These are phyloP conservation scores for Apostichopus californicus DNA, from an alignment of 35 echinoderm and acorn worm species.

Conservation along the genomic window DNA sequence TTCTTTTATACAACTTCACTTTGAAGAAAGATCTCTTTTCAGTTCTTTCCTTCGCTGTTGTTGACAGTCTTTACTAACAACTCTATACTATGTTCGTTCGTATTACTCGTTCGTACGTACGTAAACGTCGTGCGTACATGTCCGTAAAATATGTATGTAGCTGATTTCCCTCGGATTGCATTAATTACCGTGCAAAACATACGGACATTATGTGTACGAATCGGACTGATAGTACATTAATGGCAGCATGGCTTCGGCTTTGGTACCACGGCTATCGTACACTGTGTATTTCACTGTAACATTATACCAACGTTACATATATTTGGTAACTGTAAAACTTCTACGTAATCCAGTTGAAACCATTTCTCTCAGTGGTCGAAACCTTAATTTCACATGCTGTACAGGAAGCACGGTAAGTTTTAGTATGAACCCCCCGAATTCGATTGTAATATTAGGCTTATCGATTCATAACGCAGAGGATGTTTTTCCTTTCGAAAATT, in stretches of 20 bases:
- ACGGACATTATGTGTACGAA: constrained; percentile 11
- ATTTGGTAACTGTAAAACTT: constrained; percentile 43
- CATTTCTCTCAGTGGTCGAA: constrained; percentile 5
- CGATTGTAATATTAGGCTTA: background rate
- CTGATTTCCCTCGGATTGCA: constrained; percentile 16
- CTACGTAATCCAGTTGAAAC: constrained; percentile 28
- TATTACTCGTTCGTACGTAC: too few relatives aligned
- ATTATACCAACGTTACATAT: constrained; percentile 17
- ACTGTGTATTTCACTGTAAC: background rate
- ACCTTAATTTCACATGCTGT: background rate
- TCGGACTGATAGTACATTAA: background rate
- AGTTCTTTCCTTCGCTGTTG: background rate
- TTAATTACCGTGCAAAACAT: constrained; percentile 46
- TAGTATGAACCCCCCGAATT: too few relatives aligned
- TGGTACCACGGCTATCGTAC: background rate
- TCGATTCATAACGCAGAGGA: background rate
- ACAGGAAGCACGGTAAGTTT: too few relatives aligned
- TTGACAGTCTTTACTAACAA: background rate
- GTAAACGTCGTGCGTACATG: background rate
- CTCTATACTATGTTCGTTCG: background rate
- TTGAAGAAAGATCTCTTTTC: background rate
- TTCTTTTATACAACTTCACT: background rate
- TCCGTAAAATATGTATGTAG: background rate
- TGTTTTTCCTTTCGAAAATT: background rate
- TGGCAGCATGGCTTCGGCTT: background rate